Evolutionary conservation across 2,113 vertebrate species (phyloP), one percentile per base, ranked within the genome.

Genomic region (Coptodon rendalli): DNA sequence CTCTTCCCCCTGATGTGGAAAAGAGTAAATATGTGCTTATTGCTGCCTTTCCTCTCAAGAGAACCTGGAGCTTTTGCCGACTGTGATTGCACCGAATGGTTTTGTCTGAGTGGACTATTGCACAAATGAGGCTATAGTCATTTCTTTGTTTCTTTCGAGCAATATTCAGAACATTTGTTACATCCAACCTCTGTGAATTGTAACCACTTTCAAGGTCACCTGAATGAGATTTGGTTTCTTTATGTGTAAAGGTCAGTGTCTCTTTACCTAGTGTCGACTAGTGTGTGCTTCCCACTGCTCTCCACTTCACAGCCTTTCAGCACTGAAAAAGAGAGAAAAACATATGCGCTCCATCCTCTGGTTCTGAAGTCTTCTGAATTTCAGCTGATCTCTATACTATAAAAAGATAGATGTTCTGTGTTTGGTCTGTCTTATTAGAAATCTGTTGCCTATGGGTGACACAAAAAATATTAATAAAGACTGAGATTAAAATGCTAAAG

Each of bases 1-100:
- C 86, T 80, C 27, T 43, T 7, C 52, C 68, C 81, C 85, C 87
- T 86, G 73, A 82, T 82, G 86, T 43, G 9, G 31, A 17, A 78
- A 71, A 85, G 17, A 87, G 45, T 91, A 89, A 91, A 92, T 91
- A 63, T 89, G 59, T 86, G 29, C 73, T 88, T 85, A 56, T 85
- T 87, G 83, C 45, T 34, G 36, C 57, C 52, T 84, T 85, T 84
- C 31, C 31, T 79, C 81, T 83, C 66, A 73, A n/a, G 56, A 86
- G 56, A 78, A 59, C 86, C 79, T 7, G 27, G 19, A 59, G 56
- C 29, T 81, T 38, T 73, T 38, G 45, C 43, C 17, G 53, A 53
- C 19, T 57, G 17, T 5, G 17, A 36, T 22, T 68, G 43, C 38
- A 73, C 48, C 12, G 56, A 81, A 34, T 40, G 40, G 71, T 19